Percentiles rank a stretch among this genome's conserved stretches.
Evolutionary conservation across 92 coral and sea anemone genomes (phyloP).

Genomic region (Epizoanthus rinbou): DNA sequence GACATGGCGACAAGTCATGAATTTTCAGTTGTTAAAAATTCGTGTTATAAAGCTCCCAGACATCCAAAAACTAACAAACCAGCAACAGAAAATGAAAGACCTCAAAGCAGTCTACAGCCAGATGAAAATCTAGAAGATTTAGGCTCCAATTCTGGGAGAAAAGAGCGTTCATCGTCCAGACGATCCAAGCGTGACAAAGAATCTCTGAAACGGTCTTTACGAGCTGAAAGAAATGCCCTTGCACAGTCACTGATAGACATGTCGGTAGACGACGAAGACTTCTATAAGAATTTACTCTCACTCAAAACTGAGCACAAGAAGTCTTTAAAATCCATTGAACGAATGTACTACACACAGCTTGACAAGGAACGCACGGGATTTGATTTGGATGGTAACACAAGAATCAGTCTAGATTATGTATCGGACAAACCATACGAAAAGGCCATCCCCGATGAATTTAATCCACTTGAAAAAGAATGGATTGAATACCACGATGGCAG

Average conservation of each 20-base stretch:
- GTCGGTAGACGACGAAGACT: conserved; percentile 80
- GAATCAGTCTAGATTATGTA: conserved; percentile 62
- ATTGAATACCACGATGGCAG: conserved; percentile 19
- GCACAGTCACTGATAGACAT: conserved; percentile 79
- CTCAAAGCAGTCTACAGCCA: conserved; percentile 42
- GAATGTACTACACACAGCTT: conserved; percentile 77
- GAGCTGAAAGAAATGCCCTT: conserved; percentile 66
- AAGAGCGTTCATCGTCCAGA: conserved; percentile 44
- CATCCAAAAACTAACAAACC: conserved; percentile 87
- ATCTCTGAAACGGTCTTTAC: conserved; percentile 68
- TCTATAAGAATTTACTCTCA: conserved; percentile 78
- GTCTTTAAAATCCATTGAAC: conserved; percentile 86
- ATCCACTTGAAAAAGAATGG: conserved; percentile 60
- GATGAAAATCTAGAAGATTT: conserved; percentile 56
- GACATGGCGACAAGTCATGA: conserved; percentile 98
- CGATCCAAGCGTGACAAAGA: conserved; percentile 63
- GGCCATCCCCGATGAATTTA: conserved; percentile 46
- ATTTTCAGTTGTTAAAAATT: conserved; percentile 83
- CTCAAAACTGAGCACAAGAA: conserved; percentile 88
- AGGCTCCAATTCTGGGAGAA: conserved; percentile 29
- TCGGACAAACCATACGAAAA: conserved; percentile 45
- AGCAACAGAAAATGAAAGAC: conserved; percentile 80
- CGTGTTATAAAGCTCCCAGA: conserved; percentile 92
- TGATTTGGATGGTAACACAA: conserved; percentile 71
- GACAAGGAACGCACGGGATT: conserved; percentile 70